Conservation (phyloP, 2,797 vertebrate genomes). For the Bradypus variegatus region DNA sequence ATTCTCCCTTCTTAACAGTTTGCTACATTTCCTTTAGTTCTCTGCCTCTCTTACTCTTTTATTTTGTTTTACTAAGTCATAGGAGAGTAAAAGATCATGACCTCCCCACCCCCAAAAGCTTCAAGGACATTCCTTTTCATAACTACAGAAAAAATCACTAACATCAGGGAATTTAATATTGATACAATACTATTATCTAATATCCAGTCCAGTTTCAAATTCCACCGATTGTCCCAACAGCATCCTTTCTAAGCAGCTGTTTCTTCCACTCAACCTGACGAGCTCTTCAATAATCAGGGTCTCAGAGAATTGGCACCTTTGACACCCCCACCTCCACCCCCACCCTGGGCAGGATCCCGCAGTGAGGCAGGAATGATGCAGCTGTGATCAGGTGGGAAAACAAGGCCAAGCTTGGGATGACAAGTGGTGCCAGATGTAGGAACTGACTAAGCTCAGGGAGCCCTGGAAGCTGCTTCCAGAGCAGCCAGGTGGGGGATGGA, state of each 20-base stretch:
- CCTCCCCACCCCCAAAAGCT: neutral
- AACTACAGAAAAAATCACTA: neutral
- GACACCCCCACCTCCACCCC: too few species aligned
- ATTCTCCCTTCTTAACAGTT: neutral
- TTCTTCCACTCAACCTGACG: neutral
- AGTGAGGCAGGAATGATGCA: neutral
- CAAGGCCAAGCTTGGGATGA: neutral
- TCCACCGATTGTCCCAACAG: neutral
- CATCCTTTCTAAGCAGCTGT: neutral
- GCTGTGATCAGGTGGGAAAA: conserved; percentile 19
- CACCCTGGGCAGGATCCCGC: neutral
- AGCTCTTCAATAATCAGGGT: neutral
- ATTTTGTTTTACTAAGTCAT: neutral
- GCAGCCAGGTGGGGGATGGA: too few species aligned
- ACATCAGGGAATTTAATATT: neutral
- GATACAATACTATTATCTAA: neutral
- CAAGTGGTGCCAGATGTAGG: neutral
- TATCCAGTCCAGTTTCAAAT: neutral
- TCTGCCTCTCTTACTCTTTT: neutral
- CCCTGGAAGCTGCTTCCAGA: neutral
- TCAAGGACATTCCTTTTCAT: neutral
- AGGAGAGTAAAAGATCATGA: neutral
- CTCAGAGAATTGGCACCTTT: neutral
- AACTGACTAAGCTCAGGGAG: neutral
- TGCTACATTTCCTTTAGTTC: neutral